These are phyloP conservation scores for Polydrusus tereticollis DNA, from an alignment of 2,888 invertebrate species.

Conservation along the genomic window DNA sequence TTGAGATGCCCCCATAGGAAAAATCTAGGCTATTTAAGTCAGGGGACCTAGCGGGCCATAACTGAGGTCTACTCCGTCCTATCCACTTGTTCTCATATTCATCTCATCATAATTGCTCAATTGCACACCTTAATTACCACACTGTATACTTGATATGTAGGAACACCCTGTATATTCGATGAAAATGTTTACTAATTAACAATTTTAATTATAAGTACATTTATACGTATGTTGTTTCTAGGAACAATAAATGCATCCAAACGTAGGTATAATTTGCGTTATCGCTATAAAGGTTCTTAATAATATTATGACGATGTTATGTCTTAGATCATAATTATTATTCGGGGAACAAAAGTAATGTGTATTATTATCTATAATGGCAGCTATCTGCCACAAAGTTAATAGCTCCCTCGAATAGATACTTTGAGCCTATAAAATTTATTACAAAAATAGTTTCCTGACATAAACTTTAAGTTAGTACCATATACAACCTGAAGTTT, in stretches of 20 bases:
- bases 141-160: no score
- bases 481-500: background rate
- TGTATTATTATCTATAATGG: slow-evolving; percentile 39
- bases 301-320: slow-evolving; percentile 25
- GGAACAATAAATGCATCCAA: background rate
- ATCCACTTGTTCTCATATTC: no score
- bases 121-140: no score
- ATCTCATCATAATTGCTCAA: no score
- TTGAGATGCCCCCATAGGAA: no score
- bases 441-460: background rate
- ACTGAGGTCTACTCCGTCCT: no score
- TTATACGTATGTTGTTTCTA: slow-evolving; percentile 11
- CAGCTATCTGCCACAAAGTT: slow-evolving; percentile 43
- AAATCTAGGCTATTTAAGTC: no score
- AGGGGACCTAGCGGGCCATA: no score
- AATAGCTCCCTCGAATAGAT: slow-evolving; percentile 38
- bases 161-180: background rate
- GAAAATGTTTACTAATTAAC: background rate
- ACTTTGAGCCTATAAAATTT: slow-evolving; percentile 12
- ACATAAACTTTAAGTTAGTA: background rate
- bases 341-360: slow-evolving; percentile 31
- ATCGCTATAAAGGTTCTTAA: slow-evolving; percentile 27
- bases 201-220: background rate
- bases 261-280: slow-evolving; percentile 19
- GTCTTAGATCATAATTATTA: slow-evolving; percentile 26